These are phyloP conservation scores for Smutsia temminckii DNA, from an alignment of 2,797 vertebrate species.

Conservation along the genomic window DNA sequence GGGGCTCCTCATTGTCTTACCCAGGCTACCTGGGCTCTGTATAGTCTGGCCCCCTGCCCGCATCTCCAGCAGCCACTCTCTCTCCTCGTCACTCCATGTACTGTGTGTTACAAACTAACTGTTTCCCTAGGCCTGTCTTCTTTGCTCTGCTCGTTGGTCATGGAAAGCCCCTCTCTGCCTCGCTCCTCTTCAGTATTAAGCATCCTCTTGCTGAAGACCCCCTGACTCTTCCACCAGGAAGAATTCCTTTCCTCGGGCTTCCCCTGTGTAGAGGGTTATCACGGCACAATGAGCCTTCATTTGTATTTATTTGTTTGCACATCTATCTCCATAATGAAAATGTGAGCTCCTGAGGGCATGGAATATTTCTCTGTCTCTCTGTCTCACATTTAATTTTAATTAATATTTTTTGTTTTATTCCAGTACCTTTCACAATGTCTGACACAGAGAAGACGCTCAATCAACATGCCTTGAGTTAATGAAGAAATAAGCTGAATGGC, in stretches of 20 bases:
- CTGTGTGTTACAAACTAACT: background rate
- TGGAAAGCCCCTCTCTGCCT: background rate
- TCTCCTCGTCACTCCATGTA: background rate
- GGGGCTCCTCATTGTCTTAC: background rate
- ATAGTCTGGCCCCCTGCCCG: background rate
- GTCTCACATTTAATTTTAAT: slow-evolving; percentile 39
- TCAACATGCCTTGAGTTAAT: background rate
- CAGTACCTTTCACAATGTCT: background rate
- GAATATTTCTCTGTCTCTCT: background rate
- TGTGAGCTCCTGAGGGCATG: background rate
- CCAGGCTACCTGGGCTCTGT: background rate
- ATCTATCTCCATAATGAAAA: background rate
- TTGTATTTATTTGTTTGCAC: background rate
- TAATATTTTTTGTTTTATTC: slow-evolving; percentile 2
- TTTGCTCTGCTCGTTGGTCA: background rate
- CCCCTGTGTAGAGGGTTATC: background rate
- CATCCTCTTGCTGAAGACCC: background rate
- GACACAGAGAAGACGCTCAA: background rate
- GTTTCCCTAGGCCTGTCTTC: background rate
- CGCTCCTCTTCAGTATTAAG: background rate
- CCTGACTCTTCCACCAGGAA: background rate
- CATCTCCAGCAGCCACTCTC: background rate
- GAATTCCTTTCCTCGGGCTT: background rate
- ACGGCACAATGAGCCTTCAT: background rate
- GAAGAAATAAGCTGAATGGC: background rate